Percentiles rank a stretch among this genome's conserved stretches.
phyloP scores from a whole-genome alignment of 2,113 vertebrate species.

The Callospermophilus lateralis region DNA sequence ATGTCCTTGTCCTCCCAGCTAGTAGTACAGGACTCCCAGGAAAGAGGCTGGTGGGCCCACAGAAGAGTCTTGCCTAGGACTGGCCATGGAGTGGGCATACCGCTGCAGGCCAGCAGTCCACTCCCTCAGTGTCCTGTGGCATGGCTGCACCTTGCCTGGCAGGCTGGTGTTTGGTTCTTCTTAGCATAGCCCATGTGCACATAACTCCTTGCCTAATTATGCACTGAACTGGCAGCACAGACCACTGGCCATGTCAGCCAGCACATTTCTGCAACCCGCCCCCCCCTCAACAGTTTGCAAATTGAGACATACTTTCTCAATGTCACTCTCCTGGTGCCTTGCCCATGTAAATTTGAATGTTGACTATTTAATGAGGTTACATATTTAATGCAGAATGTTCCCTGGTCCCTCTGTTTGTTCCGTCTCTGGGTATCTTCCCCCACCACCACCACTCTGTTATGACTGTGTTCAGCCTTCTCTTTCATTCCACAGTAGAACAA shows the following conservation, averaged over 20 bases:
- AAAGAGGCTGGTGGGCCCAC: neutral
- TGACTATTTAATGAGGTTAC: conserved; percentile 76
- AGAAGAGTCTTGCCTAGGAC: neutral
- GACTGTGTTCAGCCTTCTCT: conserved; percentile 77
- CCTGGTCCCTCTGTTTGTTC: conserved; percentile 61
- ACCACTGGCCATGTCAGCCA: conserved; percentile 61
- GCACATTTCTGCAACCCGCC: neutral
- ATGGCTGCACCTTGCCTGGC: conserved; percentile 67
- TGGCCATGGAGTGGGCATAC: neutral
- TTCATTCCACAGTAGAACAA: conserved; percentile 74
- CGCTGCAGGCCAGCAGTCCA: conserved; percentile 53
- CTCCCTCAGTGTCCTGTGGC: neutral
- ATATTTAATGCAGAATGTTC: conserved; percentile 82
- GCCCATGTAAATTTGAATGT: conserved; percentile 80
- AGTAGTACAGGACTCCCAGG: neutral
- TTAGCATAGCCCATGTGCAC: neutral
- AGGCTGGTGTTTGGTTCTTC: neutral
- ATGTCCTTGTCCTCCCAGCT: neutral
- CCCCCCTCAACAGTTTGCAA: neutral
- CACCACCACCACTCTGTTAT: conserved; percentile 55
- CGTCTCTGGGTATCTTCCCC: conserved; percentile 63
- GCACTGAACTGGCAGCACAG: conserved; percentile 65
- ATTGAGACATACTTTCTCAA: conserved; percentile 50
- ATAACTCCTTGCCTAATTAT: conserved; percentile 5
- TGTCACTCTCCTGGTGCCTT: conserved; percentile 71